A percentile compares a stretch with the other conserved stretches of the same genome.
These are phyloP conservation scores for Calidris pygmaea DNA, from an alignment of 2,113 vertebrate genomes.

Conservation along the genomic window DNA sequence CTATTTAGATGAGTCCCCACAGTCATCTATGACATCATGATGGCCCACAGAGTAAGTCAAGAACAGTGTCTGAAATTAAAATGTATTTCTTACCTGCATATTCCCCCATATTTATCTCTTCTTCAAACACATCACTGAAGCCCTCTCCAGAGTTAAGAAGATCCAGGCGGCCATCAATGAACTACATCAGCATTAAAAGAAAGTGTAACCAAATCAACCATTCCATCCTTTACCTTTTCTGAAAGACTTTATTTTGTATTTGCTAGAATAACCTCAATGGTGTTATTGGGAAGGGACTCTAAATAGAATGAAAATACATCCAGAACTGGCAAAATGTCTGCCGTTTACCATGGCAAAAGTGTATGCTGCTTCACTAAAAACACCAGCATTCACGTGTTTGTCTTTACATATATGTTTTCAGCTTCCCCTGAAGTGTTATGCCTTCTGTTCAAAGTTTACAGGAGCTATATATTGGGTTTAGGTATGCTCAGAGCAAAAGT, in stretches of 20 bases:
- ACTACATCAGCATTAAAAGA: constrained; percentile 71
- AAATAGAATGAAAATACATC: background rate
- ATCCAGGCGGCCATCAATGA: constrained; percentile 94
- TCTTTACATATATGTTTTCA: background rate
- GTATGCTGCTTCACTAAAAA: background rate
- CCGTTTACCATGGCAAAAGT: background rate
- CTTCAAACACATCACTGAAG: constrained; percentile 96
- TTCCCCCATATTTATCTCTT: constrained; percentile 95
- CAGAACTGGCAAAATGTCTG: background rate
- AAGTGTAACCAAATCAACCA: background rate
- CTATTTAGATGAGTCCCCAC: background rate
- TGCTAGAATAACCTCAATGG: background rate
- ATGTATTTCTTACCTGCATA: constrained; percentile 83
- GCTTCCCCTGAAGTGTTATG: background rate
- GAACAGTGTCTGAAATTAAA: background rate
- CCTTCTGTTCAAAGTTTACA: background rate
- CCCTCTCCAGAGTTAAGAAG: constrained; percentile 93
- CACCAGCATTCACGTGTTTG: background rate
- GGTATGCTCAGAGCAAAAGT: background rate
- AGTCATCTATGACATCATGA: background rate
- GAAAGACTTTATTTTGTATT: background rate
- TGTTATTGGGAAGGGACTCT: background rate
- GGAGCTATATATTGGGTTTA: background rate
- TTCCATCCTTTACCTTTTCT: background rate
- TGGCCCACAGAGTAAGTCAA: background rate